A percentile compares a stretch with the other conserved stretches of the same genome.
Conservation (phyloP, 2,888 invertebrate genomes). For the Thecophora atra region DNA sequence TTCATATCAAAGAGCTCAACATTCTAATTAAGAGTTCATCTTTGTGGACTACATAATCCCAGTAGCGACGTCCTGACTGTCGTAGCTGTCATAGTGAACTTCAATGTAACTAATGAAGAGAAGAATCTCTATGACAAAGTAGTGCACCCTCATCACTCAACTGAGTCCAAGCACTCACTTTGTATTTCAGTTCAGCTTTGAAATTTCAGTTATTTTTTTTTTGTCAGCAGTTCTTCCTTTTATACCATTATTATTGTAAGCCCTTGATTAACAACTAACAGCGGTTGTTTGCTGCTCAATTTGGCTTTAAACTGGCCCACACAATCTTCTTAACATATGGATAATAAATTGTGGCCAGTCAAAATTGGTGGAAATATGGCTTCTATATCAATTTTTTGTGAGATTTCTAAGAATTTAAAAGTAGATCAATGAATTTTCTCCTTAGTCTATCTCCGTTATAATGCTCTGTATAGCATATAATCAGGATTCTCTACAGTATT, state of each 20-base stretch:
- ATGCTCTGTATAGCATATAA: too few species aligned
- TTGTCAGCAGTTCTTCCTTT: neutral
- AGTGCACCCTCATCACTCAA: conserved; percentile 15
- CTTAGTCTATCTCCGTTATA: too few species aligned
- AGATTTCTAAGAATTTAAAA: too few species aligned
- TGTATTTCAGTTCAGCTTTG: neutral
- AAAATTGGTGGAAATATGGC: too few species aligned
- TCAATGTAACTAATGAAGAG: conserved; percentile 61
- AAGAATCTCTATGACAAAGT: conserved; percentile 60
- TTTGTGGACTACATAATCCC: conserved; percentile 18
- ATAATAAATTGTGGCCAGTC: too few species aligned
- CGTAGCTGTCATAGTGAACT: conserved; percentile 30
- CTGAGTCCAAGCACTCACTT: conserved; percentile 4
- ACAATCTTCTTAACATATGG: too few species aligned
- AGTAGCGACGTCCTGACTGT: conserved; percentile 29
- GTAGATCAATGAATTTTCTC: too few species aligned
- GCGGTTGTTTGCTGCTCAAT: too few species aligned
- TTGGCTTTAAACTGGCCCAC: too few species aligned
- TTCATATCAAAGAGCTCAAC: conserved; percentile 45
- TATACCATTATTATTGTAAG: neutral
- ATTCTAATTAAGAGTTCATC: conserved; percentile 58
- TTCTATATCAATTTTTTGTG: too few species aligned
- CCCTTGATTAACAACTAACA: too few species aligned
- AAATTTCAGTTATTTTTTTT: neutral
- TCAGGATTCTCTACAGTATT: too few species aligned